A percentile compares a stretch with the other conserved stretches of the same genome.
phyloP scores from a whole-genome alignment of 2,888 invertebrate genomes.

The Drosophila mimica region DNA sequence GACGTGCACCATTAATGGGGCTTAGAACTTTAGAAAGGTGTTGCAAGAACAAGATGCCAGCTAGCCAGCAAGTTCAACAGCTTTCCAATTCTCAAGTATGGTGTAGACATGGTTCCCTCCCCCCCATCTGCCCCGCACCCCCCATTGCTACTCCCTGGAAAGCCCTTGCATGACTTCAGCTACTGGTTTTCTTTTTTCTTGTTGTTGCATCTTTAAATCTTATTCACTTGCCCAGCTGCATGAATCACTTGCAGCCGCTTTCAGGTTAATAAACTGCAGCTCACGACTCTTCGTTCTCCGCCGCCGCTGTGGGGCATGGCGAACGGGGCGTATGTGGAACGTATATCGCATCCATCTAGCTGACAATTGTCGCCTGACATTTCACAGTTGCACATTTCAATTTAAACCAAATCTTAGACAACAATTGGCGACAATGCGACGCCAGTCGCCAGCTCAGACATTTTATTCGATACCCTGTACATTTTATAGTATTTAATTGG shows the following conservation, averaged over 20 bases:
- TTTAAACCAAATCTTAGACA: conserved; percentile 72
- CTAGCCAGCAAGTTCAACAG: conserved; percentile 18
- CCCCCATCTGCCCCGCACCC: not conserved
- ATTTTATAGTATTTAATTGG: not conserved
- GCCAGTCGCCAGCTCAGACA: conserved; percentile 36
- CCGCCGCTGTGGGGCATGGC: conserved; percentile 31
- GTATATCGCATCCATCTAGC: conserved; percentile 74
- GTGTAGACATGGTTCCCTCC: not conserved
- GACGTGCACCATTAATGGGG: not conserved
- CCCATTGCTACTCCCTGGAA: conserved; percentile 1
- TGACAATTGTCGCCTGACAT: conserved; percentile 81
- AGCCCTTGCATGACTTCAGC: conserved; percentile 5
- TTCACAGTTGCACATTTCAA: conserved; percentile 83
- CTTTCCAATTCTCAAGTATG: conserved; percentile 22
- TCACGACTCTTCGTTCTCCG: not conserved
- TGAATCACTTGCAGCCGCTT: conserved; percentile 39
- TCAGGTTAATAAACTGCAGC: conserved; percentile 61
- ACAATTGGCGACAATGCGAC: conserved; percentile 61
- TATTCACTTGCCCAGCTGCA: conserved; percentile 15
- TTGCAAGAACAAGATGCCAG: conserved; percentile 6
- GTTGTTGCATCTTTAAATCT: conserved; percentile 12
- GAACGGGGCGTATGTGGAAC: conserved; percentile 65
- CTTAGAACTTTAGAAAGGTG: conserved; percentile 22
- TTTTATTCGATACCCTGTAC: conserved; percentile 10
- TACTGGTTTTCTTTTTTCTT: conserved; percentile 17